Conservation (phyloP, 2,888 invertebrate genomes). For the Caenorhabditis macrosperma region DNA sequence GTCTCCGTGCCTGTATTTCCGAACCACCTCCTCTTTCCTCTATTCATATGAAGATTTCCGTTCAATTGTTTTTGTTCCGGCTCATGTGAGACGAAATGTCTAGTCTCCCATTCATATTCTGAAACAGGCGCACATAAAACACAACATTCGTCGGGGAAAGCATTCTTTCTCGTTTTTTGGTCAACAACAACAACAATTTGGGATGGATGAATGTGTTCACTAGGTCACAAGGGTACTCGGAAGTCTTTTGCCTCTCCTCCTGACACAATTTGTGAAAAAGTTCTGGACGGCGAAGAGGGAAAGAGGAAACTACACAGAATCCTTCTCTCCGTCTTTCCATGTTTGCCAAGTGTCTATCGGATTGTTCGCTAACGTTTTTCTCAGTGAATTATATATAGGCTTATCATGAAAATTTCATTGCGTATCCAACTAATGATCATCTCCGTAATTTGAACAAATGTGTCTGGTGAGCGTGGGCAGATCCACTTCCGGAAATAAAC, state of each 20-base stretch:
- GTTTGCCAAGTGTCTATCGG: background rate
- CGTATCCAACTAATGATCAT: background rate
- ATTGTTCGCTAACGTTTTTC: background rate
- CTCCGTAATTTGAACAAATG: background rate
- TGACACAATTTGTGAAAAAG: conserved; percentile 31
- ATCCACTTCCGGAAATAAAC: no score
- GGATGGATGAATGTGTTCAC: conserved; percentile 38
- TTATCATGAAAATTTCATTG: background rate
- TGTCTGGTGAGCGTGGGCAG: no score
- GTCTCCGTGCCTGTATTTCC: conserved; percentile 47
- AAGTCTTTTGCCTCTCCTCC: conserved; percentile 20
- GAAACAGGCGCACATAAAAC: conserved; percentile 36
- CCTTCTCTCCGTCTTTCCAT: conserved; percentile 7
- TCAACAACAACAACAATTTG: conserved; percentile 47
- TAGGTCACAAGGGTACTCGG: conserved; percentile 48
- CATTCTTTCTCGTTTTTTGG: conserved; percentile 29
- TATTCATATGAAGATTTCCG: conserved; percentile 1
- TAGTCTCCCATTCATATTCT: conserved; percentile 37
- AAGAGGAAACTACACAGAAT: conserved; percentile 15
- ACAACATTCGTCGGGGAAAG: background rate
- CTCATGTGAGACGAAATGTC: conserved; percentile 23
- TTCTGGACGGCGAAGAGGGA: background rate
- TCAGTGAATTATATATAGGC: background rate
- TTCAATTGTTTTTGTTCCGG: background rate
- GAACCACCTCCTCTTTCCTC: conserved; percentile 24